Evolutionary conservation across 2,888 invertebrate genomes (phyloP).

Genomic region (Mythimna vitellina): DNA sequence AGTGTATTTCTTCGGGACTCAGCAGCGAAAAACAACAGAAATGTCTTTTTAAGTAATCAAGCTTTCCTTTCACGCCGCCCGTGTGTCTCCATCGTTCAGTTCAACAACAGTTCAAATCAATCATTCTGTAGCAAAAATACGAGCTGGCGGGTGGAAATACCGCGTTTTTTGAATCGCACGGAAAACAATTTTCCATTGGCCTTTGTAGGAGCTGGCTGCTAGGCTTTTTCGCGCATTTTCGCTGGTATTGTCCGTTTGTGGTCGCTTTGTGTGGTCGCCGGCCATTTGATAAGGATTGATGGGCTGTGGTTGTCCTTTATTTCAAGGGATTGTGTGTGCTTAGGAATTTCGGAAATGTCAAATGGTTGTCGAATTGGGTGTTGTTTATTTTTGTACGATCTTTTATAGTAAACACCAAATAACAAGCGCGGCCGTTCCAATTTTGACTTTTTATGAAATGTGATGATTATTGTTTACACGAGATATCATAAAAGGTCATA

Average conservation of each 20-base stretch:
- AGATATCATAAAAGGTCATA: too few relatives aligned
- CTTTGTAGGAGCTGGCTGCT: slow-evolving; percentile 20
- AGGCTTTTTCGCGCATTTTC: slow-evolving; percentile 42
- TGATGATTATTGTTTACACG: too few relatives aligned
- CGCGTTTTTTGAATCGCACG: slow-evolving; percentile 59
- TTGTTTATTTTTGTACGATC: too few relatives aligned
- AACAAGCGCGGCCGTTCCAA: too few relatives aligned
- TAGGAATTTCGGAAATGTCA: background rate
- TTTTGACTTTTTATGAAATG: too few relatives aligned
- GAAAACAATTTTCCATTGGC: slow-evolving; percentile 74
- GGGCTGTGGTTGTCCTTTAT: slow-evolving; percentile 15
- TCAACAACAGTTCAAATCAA: slow-evolving; percentile 71
- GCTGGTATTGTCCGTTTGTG: slow-evolving; percentile 35
- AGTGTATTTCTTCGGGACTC: too few relatives aligned
- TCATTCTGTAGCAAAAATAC: slow-evolving; percentile 73
- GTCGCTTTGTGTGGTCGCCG: slow-evolving; percentile 36
- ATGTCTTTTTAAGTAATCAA: background rate
- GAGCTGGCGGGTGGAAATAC: slow-evolving; percentile 52
- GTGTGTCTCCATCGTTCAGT: slow-evolving; percentile 60
- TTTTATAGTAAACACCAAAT: too few relatives aligned
- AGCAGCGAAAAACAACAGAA: too few relatives aligned
- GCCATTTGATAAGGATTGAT: slow-evolving; percentile 50
- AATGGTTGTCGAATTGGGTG: background rate
- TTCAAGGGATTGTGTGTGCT: slow-evolving; percentile 10
- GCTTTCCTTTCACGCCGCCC: background rate